Evolutionary conservation across 2,797 vertebrate species (phyloP).

Genomic region (Sphaeramia orbicularis): DNA sequence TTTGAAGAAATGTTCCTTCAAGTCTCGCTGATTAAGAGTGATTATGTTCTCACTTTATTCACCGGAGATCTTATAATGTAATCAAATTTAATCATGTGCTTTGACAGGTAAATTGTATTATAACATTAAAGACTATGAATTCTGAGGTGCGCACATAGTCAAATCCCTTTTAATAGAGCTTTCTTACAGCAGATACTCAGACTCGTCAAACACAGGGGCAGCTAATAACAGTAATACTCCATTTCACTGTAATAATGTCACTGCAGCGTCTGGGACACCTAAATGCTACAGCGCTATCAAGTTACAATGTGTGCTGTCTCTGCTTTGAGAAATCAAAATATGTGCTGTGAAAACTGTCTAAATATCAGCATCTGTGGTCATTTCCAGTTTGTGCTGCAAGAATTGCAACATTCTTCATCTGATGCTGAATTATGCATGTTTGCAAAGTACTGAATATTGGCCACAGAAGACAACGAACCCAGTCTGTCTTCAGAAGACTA

Average conservation of each 20-base stretch:
- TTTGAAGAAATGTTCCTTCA: constrained; percentile 50
- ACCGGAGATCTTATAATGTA: constrained; percentile 37
- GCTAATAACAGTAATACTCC: constrained; percentile 52
- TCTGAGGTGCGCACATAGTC: background rate
- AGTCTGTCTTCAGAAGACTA: no score
- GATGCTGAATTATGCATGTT: constrained; percentile 17
- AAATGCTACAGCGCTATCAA: constrained; percentile 60
- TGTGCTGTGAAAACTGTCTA: constrained; percentile 63
- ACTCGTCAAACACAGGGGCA: constrained; percentile 45
- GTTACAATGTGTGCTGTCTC: constrained; percentile 37
- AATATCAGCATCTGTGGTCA: constrained; percentile 47
- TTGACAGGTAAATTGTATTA: constrained; percentile 38
- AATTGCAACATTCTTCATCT: constrained; percentile 33
- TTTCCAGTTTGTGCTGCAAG: constrained; percentile 7
- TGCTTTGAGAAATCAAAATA: constrained; percentile 64
- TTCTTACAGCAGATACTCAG: constrained; percentile 18
- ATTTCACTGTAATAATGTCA: constrained; percentile 48
- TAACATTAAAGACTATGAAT: constrained; percentile 28
- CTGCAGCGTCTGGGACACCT: constrained; percentile 53
- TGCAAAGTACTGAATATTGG: background rate
- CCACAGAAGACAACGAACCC: background rate
- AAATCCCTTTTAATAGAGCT: constrained; percentile 35
- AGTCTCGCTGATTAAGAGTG: constrained; percentile 33
- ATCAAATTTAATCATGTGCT: constrained; percentile 41
- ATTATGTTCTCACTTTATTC: constrained; percentile 38